Percentiles rank a stretch among this genome's conserved stretches.
These are phyloP conservation scores for Machimus rusticus DNA, from an alignment of 2,888 invertebrate genomes.

Conservation along the genomic window DNA sequence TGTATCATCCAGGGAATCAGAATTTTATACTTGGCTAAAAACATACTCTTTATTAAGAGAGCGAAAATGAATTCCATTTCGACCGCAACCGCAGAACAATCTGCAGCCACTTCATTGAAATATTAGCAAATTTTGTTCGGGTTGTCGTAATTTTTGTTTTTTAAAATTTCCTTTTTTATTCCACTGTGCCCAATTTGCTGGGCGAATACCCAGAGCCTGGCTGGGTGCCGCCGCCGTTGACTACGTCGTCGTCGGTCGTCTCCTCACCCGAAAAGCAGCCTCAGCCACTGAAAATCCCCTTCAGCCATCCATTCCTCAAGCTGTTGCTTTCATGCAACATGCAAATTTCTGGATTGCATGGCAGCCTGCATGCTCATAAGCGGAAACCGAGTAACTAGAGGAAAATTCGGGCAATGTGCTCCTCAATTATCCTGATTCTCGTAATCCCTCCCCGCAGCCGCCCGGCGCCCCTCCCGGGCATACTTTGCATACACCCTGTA, in stretches of 20 bases:
- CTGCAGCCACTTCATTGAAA: background rate
- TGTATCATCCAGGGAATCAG: too few species aligned
- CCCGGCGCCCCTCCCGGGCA: background rate
- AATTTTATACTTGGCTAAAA: background rate
- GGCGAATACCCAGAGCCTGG: background rate
- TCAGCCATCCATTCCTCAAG: background rate
- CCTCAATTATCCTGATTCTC: conserved; percentile 7
- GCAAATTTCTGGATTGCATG: background rate
- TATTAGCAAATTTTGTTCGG: background rate
- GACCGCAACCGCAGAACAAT: background rate
- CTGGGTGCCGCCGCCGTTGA: background rate
- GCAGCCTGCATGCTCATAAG: background rate
- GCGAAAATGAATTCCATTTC: background rate
- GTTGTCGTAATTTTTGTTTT: background rate
- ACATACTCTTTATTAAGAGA: background rate
- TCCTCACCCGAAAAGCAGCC: background rate
- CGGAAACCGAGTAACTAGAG: conserved; percentile 2
- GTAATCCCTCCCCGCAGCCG: background rate
- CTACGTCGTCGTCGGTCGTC: background rate
- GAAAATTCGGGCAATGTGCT: background rate
- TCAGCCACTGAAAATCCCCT: background rate
- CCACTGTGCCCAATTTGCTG: background rate
- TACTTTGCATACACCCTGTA: background rate
- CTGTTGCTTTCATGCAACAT: conserved; percentile 1
- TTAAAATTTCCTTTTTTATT: background rate